phyloP scores from a whole-genome alignment of 1,140 invertebrate genomes.

The Leptinotarsa lineolata region DNA sequence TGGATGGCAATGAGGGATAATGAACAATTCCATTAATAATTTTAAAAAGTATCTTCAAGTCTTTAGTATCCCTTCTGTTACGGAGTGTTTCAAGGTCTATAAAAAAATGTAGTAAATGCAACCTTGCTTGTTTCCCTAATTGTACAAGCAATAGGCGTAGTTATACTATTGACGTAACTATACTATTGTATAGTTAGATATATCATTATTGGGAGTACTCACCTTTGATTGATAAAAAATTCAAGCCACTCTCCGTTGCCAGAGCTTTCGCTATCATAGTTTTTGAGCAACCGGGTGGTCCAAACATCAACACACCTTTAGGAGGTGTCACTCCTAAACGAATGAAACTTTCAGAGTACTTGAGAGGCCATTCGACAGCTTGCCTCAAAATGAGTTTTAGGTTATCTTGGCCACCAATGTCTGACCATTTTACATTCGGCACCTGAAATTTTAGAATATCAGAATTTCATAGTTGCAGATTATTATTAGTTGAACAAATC shows the following conservation, averaged over 20 bases:
- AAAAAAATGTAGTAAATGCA: too few relatives aligned
- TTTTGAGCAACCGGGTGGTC: conserved; percentile 97
- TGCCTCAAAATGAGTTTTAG: conserved; percentile 87
- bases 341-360: conserved; percentile 86
- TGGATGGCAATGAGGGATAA: too few relatives aligned
- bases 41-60: too few relatives aligned
- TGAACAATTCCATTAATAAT: too few relatives aligned
- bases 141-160: too few relatives aligned
- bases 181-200: too few relatives aligned
- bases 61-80: too few relatives aligned
- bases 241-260: conserved; percentile 91
- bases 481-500: too few relatives aligned
- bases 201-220: neutral
- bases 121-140: too few relatives aligned
- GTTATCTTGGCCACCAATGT: conserved; percentile 90
- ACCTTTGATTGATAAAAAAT: conserved; percentile 89
- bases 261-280: conserved; percentile 95
- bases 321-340: conserved; percentile 91
- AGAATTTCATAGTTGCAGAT: conserved; percentile 9
- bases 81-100: too few relatives aligned
- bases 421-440: conserved; percentile 84
- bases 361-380: conserved; percentile 91
- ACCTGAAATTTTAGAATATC: conserved; percentile 53
- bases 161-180: too few relatives aligned
- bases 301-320: conserved; percentile 93